A percentile compares a stretch with the other conserved stretches of the same genome.
Evolutionary conservation across 2,113 vertebrate species (phyloP).

Genomic region (Taxidea taxus): DNA sequence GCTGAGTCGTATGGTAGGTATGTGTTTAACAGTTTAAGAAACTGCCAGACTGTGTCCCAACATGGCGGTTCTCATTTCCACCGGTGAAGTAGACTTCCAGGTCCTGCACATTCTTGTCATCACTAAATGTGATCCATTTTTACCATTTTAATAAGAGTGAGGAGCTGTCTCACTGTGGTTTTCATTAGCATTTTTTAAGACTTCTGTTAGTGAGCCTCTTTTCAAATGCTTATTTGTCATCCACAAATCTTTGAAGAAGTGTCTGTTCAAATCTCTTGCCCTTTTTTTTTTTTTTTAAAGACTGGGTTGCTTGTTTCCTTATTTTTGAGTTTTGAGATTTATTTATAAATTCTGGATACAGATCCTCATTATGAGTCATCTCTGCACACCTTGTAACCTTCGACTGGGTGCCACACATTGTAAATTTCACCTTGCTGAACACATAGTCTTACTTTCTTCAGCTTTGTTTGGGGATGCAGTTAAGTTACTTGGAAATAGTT

Average conservation of each 20-base stretch:
- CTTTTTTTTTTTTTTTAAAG: neutral
- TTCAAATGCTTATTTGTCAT: neutral
- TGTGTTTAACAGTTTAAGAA: neutral
- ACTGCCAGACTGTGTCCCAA: neutral
- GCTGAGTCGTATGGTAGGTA: neutral
- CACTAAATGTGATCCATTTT: neutral
- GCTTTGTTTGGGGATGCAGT: neutral
- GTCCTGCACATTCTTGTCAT: neutral
- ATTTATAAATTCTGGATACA: slow-evolving; percentile 14
- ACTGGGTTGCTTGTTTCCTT: neutral
- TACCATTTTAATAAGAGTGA: neutral
- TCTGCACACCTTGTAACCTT: neutral
- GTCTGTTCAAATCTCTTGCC: slow-evolving; percentile 6
- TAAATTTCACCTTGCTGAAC: neutral
- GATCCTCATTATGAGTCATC: neutral
- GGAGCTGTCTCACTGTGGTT: neutral
- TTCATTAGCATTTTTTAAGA: neutral
- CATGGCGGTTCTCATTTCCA: neutral
- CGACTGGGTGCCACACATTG: neutral
- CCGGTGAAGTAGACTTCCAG: neutral
- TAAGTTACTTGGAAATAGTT: neutral
- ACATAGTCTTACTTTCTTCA: neutral
- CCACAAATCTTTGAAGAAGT: neutral
- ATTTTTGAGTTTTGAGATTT: slow-evolving; percentile 10
- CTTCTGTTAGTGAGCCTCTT: neutral